Base-by-base conservation (phyloP, 2,797 vertebrate species). In the Pachyuromys duprasi region DNA sequence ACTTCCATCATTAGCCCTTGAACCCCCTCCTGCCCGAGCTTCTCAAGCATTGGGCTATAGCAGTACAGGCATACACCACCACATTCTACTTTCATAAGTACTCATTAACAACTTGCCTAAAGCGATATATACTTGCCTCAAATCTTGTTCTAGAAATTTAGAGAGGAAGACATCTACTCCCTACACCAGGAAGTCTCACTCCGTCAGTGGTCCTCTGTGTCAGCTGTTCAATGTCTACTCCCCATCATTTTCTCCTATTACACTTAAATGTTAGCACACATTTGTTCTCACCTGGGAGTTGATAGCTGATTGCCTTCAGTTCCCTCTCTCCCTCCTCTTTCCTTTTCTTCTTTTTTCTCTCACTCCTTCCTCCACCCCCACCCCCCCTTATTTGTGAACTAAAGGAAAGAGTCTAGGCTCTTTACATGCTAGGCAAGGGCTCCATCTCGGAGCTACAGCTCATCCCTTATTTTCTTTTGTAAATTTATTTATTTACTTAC, bases 211-310 rank as follows among this genome's bases (percentile, higher is more conserved):
- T 70, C 89, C 63, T 86, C 86, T 13, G 33, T 86, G 63, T 83
- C 31, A 97, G 53, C 60, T 42, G 28, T 8, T 72, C 72, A 60
- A 0, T 62, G 2, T 84, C 55, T 57, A 31, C 31, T 87, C 94
- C 26, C 74, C 49, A 24, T 79, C 84, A n/a, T 87, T 91, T 93
- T 87, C 57, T 96, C 20, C 20, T 67, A 72, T 83, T 22, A 60
- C 39, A 55, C 22, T 20, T 88, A 28, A 31, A 28, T 42, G 17
- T 89, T 72, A 65, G 45, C 17, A 65, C 24, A 36, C n/a, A 45
- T 53, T 5, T 55, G 9, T 67, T 65, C 87, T 31, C 12, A 62
- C 28, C 12, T 62, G 86, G 36, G 78, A 92, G 26, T 76, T 49
- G n/a, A 53, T 53, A 36, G 17, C 15, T n/a, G 31, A 31, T 88